Evolutionary conservation across 30 jellyfish, hydroid and myxozoan genomes (phyloP), one percentile per base, ranked within the genome.

Genomic region (Aurelia coerulea): DNA sequence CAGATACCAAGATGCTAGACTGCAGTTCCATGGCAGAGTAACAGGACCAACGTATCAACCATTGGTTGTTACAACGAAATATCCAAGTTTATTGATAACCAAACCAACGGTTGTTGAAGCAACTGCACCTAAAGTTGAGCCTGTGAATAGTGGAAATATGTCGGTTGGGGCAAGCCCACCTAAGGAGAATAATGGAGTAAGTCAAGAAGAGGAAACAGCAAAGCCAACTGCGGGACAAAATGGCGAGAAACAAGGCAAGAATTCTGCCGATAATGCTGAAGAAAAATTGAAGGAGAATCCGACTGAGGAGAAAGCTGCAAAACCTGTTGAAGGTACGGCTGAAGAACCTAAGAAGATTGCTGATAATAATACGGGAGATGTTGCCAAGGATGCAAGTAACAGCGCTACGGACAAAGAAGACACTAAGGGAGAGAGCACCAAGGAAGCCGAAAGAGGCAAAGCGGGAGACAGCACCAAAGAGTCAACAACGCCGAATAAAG

Each of bases 11-110:
- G 73, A 59, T 13, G 77, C 79, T 4, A 46, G 33, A 15, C 92
- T 83, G 41, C 92, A 83, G 33, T 83, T 83, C 50, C 86, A 83
- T 51, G 92, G 92, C 37, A 83, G 49, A 68, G 76, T 73, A 2
- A 69, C 92, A 15, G 12, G 18, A 1, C 80, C 81, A 3, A 32
- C 91, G 0, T 17, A 32, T 23, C 64, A 31, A 56, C 88, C 88
- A 0, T 62, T 54, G 15, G 91, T 65, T 64, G 86, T 76, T 0
- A 77, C 95, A 51, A 59, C 86, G 10, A 49, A 64, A 23, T 1
- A 8, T 5, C 87, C 62, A 19, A 46, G 17, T 33, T 54, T 63
- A 29, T 74, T 64, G 46, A 68, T 67, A 33, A 73, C 88, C 1
- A 66, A 71, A 65, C 94, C 94, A 50, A 54, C 62, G 50, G 73